phyloP scores from a whole-genome alignment of 1,140 invertebrate genomes.

The Cyclina sinensis region DNA sequence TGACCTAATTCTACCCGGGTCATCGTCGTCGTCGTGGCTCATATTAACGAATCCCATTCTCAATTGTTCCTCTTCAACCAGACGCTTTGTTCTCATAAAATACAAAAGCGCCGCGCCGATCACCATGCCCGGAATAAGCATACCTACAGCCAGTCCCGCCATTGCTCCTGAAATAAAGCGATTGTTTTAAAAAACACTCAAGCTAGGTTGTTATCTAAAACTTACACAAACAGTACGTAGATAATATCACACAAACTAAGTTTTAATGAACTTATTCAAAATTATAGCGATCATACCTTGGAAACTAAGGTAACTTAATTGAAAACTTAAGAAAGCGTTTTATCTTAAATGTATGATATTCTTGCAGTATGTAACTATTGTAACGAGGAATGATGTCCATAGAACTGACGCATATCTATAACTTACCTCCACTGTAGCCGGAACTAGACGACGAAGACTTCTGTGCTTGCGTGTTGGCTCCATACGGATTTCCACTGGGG shows the following conservation, averaged over 20 bases:
- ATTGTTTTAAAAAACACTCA: too few species aligned
- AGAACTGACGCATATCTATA: too few species aligned
- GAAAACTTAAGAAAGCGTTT: too few species aligned
- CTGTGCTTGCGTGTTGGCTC: not conserved
- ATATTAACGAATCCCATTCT: constrained; percentile 44
- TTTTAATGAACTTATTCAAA: too few species aligned
- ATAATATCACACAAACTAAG: too few species aligned
- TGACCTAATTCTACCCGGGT: not conserved
- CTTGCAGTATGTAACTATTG: too few species aligned
- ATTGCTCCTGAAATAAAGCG: constrained; percentile 46
- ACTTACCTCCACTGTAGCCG: constrained; percentile 39
- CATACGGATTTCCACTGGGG: not conserved
- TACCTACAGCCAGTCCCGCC: constrained; percentile 53
- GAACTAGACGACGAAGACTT: not conserved
- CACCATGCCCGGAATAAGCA: constrained; percentile 57
- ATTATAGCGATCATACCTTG: too few species aligned
- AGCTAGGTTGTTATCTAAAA: too few species aligned
- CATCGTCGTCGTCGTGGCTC: constrained; percentile 10
- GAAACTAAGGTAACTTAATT: too few species aligned
- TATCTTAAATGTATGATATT: too few species aligned
- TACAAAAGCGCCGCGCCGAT: constrained; percentile 52
- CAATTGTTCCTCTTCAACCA: constrained; percentile 45
- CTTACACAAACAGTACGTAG: too few species aligned
- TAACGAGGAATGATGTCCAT: too few species aligned
- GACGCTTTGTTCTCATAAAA: constrained; percentile 56